phyloP scores from a whole-genome alignment of 2,888 invertebrate genomes.

The Ennomos erosarius region DNA sequence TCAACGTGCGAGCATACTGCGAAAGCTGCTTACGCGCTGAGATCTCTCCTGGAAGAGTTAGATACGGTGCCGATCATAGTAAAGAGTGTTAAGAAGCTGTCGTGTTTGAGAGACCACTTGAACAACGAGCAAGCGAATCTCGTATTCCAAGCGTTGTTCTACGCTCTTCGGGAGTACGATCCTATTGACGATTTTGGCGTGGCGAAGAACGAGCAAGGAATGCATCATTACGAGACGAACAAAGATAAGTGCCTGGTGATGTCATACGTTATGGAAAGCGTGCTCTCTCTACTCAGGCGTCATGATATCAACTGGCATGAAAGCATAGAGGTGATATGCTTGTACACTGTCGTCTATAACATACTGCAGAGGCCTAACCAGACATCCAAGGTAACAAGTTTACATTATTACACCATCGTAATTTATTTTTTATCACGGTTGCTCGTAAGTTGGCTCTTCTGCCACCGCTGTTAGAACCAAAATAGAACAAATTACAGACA shows the following conservation, averaged over 20 bases:
- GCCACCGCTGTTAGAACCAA: no score
- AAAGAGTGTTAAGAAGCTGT: constrained; percentile 83
- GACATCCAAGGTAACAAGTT: constrained; percentile 64
- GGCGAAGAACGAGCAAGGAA: constrained; percentile 43
- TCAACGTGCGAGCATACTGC: constrained; percentile 87
- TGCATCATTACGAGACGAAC: constrained; percentile 53
- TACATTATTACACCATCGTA: not conserved
- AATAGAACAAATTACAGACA: no score
- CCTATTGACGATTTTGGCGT: constrained; percentile 56
- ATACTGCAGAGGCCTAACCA: constrained; percentile 70
- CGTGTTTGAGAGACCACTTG: constrained; percentile 84
- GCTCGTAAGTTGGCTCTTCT: no score
- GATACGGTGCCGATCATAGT: constrained; percentile 74
- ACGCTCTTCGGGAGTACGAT: constrained; percentile 84
- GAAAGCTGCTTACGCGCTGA: constrained; percentile 84
- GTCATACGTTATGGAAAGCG: constrained; percentile 87
- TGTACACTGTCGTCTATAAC: constrained; percentile 75
- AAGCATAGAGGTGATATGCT: constrained; percentile 90
- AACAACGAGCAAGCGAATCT: constrained; percentile 86
- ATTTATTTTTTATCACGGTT: no score
- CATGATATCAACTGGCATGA: constrained; percentile 92
- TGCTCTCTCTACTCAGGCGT: constrained; percentile 87
- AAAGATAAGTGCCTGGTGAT: constrained; percentile 78
- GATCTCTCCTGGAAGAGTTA: constrained; percentile 80
- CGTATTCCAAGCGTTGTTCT: constrained; percentile 87